Evolutionary conservation across 1,140 invertebrate species (phyloP).

Genomic region (Orius insidiosus): DNA sequence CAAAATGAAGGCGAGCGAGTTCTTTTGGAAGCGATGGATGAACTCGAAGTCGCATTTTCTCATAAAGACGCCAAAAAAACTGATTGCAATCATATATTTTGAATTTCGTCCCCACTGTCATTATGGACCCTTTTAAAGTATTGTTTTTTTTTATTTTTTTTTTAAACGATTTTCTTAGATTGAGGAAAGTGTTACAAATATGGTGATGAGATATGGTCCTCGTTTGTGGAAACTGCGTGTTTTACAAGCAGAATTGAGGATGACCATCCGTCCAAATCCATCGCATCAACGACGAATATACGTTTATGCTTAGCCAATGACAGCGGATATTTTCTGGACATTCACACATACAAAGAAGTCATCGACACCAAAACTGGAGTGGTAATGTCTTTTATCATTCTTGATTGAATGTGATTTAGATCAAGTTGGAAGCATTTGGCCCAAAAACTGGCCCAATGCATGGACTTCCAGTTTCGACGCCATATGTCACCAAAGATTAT

Average conservation of each 20-base stretch:
- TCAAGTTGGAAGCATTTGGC: conserved; percentile 73
- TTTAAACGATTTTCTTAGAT: conserved; percentile 39
- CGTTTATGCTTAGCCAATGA: conserved; percentile 88
- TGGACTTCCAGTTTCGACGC: conserved; percentile 80
- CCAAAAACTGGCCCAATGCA: conserved; percentile 76
- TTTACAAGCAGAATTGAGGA: conserved; percentile 60
- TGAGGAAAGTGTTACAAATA: conserved; percentile 87
- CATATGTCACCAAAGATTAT: conserved; percentile 95
- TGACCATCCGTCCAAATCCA: conserved; percentile 61
- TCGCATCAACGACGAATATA: conserved; percentile 74
- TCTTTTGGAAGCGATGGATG: conserved; percentile 93
- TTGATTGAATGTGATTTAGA: conserved; percentile 37
- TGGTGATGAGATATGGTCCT: conserved; percentile 90
- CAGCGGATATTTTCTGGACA: conserved; percentile 89
- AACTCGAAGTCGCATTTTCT: conserved; percentile 92
- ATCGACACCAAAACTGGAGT: conserved; percentile 73
- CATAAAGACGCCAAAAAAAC: conserved; percentile 80
- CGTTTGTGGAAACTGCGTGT: conserved; percentile 93
- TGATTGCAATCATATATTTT: conserved; percentile 99
- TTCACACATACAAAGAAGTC: conserved; percentile 88
- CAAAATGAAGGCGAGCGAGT: conserved; percentile 96
- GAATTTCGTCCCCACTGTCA: conserved; percentile 95
- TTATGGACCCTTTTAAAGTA: conserved; percentile 87
- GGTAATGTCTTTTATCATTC: conserved; percentile 34
- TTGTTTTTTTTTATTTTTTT: not conserved